Base-by-base conservation (phyloP, 2,113 vertebrate genomes). In the Pelodiscus sinensis region DNA sequence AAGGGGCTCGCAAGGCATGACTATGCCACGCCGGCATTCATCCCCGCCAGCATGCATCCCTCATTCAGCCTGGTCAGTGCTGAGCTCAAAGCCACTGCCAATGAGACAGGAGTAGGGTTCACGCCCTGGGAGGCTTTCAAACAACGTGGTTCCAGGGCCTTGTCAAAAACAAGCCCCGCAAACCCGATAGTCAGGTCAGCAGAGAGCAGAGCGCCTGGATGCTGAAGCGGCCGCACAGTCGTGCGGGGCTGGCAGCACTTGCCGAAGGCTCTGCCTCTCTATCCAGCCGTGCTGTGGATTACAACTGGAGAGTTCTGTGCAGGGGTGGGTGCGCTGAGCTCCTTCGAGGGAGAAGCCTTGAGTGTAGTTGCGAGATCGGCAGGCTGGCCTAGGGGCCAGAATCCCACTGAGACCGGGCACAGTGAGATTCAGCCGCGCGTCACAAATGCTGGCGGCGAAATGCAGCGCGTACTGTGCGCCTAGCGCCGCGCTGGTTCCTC, bases 131-230 rank as follows among this genome's bases (percentile, higher is more conserved):
- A 35, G n/a, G 65, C 16, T n/a, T 68, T 68, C 65, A 68, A 68
- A 68, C 9, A 6, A 19, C 2, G 7, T 14, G 9, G 65, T n/a
- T 68, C 65, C 65, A 35, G 9, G 31, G 16, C 65, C 18, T 4
- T 3, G 65, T 3, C 8, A 6, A 8, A 16, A 16, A 6, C 1
- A 10, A 35, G n/a, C 31, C 31, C 31, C 16, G 4, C 4, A 15
- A 35, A 7, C 62, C 7, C 8, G 62, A n/a, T n/a, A 31, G 65
- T 68, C 65, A 68, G 9, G 7, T 35, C 65, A 5, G 65, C 31
- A 35, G 65, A 68, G 65, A 16, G 73, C 21, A 11, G 31, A 2
- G 7, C 65, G 0, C 35, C 71, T 38, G 18, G 35, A 44, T 3
- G 35, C 21, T 44, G 35, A 71, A 21, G 15, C 16, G 31, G 68